Base-by-base conservation (phyloP, 2,797 vertebrate species). In the Phoxinus dragarum region DNA sequence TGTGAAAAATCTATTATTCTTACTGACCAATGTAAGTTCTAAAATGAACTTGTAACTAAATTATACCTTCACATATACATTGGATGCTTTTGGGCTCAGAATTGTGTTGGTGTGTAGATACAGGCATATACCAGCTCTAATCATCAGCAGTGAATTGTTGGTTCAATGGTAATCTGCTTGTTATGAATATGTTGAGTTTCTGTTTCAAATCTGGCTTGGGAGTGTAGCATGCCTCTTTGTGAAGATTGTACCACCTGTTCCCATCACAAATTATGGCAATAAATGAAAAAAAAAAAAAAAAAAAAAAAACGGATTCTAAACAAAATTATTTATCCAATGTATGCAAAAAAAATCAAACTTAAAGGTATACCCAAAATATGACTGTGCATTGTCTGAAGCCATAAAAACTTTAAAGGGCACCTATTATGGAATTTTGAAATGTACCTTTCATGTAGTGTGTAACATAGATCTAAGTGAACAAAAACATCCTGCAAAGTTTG, bases 361-460 rank as follows among this genome's bases (percentile, higher is more conserved):
- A 31, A 64, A 31, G 2, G 12, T 31, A 31, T 31, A 64, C 16
- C 5, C 75, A 76, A 80, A 85, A 79, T 71, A 34, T 80, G 69
- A 71, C 40, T n/a, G 6, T 16, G 19, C 69, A 31, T 74, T 85
- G 40, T 76, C 68, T 80, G 38, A 87, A 67, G 76, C 69, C 23
- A n/a, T 7, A 69, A 76, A 52, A 52, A 52, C 34, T 83, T 73
- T n/a, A n/a, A n/a, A n/a, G n/a, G n/a, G n/a, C n/a, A n/a, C n/a
- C n/a, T n/a, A n/a, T n/a, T n/a, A n/a, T n/a, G n/a, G n/a, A n/a
- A n/a, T n/a, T n/a, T n/a, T n/a, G n/a, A n/a, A n/a, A n/a, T n/a
- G n/a, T n/a, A n/a, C n/a, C n/a, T n/a, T n/a, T n/a, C n/a, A n/a
- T n/a, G n/a, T n/a, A n/a, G n/a, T n/a, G n/a, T n/a, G n/a, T n/a